Base-by-base conservation (phyloP, 2,113 vertebrate species). In the Sminthopsis crassicaudata region DNA sequence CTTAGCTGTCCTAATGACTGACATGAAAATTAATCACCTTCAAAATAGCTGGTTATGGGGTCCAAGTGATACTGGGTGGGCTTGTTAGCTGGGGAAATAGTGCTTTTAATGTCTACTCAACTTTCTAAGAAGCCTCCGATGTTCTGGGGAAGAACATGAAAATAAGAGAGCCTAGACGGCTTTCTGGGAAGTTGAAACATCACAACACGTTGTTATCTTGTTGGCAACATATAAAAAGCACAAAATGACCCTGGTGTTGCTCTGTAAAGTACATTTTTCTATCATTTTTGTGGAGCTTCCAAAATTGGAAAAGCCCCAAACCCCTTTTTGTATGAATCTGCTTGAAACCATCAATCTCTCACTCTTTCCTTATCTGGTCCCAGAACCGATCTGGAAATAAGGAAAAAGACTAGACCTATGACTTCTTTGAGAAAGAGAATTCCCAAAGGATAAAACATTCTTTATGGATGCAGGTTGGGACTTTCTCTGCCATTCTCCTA, bases 11-110 rank as follows among this genome's bases (percentile, higher is more conserved):
- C 67, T 36, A n/a, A 16, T 22, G n/a, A 91, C 92, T 92, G 67
- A 84, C n/a, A 84, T 84, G 95, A 92, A 93, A 94, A 76, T 53
- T 95, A 94, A 92, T 48, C 42, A 46, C 1, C 52, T 94, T 93
- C 50, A 91, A 93, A 94, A 91, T 93, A 76, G 60, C 36, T 76
- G 14, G 90, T 46, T 42, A 27, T 30, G 52, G 30, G 46, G 50
- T 91, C 52, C 55, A 52, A 95, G 95, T 25, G 22, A 91, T 93
- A 54, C 19, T 76, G 90, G 48, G 12, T 55, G 46, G 36, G 88
- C 27, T 95, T 96, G 27, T 53, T 57, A 46, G 89, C n/a, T 51
- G 42, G 93, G 89, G 22, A 6, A 46, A 9, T 5, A 67, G 55
- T 26, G 27, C 53, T 90, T 94, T 53, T 92, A 95, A 92, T 30